phyloP scores from a whole-genome alignment of 2,888 invertebrate genomes.

The Strigamia crassipes region DNA sequence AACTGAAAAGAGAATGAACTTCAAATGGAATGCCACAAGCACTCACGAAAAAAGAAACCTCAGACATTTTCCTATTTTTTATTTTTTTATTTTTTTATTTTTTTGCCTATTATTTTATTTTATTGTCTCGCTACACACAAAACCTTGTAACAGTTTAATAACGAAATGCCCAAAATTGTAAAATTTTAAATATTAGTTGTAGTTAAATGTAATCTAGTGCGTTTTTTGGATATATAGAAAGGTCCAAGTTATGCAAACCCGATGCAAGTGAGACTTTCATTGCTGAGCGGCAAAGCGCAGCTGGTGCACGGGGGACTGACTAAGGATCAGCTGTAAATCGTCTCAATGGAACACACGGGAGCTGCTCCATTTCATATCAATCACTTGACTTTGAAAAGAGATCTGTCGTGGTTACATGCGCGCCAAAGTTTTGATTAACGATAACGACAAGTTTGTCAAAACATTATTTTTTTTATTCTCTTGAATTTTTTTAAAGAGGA shows the following conservation, averaged over 20 bases:
- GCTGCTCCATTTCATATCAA: conserved; percentile 39
- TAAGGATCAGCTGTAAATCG: conserved; percentile 42
- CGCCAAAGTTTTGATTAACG: conserved; percentile 31
- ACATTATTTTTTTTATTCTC: background rate
- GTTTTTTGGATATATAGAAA: background rate
- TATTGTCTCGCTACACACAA: background rate
- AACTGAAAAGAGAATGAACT: conserved; percentile 38
- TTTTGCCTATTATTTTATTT: background rate
- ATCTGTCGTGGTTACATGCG: conserved; percentile 13
- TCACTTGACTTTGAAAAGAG: conserved; percentile 40
- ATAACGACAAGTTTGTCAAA: background rate
- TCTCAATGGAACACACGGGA: conserved; percentile 42
- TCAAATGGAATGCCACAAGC: conserved; percentile 40
- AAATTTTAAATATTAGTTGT: background rate
- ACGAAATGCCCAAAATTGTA: background rate
- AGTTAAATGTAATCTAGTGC: background rate
- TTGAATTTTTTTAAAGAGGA: background rate
- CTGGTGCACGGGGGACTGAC: conserved; percentile 25
- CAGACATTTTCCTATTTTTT: background rate
- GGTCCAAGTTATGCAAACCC: conserved; percentile 14
- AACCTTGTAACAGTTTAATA: background rate
- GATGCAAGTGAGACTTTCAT: conserved; percentile 22
- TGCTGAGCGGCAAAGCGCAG: conserved; percentile 17
- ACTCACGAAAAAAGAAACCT: background rate
- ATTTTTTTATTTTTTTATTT: background rate